Evolutionary conservation across 2,113 vertebrate genomes (phyloP), one percentile per base, ranked within the genome.

Genomic region (Burhinus oedicnemus): DNA sequence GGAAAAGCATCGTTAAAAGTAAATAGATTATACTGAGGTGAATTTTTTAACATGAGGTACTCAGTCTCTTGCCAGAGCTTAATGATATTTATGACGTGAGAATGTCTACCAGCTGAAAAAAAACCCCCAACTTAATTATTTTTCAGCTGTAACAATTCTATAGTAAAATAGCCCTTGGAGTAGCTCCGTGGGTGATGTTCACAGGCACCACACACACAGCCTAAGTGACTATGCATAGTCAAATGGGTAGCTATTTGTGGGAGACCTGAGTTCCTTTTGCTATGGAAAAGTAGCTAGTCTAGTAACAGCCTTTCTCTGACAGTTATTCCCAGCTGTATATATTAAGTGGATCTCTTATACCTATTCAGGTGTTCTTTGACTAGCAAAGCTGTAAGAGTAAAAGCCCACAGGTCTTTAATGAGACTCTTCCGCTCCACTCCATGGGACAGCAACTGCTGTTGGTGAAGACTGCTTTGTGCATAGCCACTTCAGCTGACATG

Each of bases 401-500:
- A 81, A 94, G 10, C 11, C 27, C 36, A 54, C 8, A 34, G 11
- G 8, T 69, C 13, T 71, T 52, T 82, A 47, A 72, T 32, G 25
- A 38, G 32, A 40, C 15, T 71, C 4, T 80, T 32, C 51, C 22
- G 34, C 8, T 18, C 29, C 8, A 6, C 26, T 34, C 34, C 30
- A 29, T 11, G 29, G 64, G 52, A 75, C 7, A 91, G n/a, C 15
- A 44, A 7, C 44, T 30, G 34, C 30, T 77, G 8, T 38, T 77
- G 36, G n/a, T 36, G 44, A 84, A 29, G 20, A 75, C 8, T 11
- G 8, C 7, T 69, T 75, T 71, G 15, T 47, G 8, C 3, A 1
- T 9, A 55, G 42, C 23, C 0, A 0, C 15, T 44, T 84, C 3
- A 2, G 3, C 14, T 49, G 38, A 40, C 2, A 0, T 47, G 20